phyloP scores from a whole-genome alignment of 2,797 vertebrate genomes.

The Limosa lapponica region DNA sequence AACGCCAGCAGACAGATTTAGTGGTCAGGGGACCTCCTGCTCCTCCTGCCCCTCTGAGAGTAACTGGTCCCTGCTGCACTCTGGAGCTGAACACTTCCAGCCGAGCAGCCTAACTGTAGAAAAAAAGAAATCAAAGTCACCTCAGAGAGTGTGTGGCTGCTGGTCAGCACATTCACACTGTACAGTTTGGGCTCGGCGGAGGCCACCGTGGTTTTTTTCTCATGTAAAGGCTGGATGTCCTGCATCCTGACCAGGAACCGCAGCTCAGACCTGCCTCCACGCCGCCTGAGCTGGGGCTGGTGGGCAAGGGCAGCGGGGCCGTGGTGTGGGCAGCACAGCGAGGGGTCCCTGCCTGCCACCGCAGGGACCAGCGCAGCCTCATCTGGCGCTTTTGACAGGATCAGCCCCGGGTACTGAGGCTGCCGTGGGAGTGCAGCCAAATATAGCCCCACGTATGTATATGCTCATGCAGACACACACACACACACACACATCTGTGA shows the following conservation, averaged over 20 bases:
- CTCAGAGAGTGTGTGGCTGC: accelerated
- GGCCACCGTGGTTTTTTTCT: too few species aligned
- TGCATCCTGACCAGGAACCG: neutral
- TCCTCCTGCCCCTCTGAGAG: neutral
- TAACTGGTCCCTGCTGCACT: neutral
- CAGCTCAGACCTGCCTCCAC: accelerated
- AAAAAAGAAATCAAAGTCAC: neutral
- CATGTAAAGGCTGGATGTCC: neutral
- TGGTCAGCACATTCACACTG: neutral
- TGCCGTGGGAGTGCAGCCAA: neutral
- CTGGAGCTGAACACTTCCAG: neutral
- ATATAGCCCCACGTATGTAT: accelerated
- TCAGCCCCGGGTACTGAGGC: neutral
- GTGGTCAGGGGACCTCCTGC: neutral
- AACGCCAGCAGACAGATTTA: neutral
- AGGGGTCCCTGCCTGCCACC: neutral
- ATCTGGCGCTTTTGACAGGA: accelerated
- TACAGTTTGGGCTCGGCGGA: neutral
- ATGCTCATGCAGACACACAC: neutral
- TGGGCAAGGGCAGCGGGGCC: accelerated
- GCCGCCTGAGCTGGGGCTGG: accelerated
- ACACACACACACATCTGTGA: accelerated
- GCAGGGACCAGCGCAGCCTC: neutral
- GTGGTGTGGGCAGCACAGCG: accelerated
- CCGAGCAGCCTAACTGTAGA: neutral